Evolutionary conservation across 2,797 vertebrate species (phyloP).

Genomic region (Emys orbicularis): DNA sequence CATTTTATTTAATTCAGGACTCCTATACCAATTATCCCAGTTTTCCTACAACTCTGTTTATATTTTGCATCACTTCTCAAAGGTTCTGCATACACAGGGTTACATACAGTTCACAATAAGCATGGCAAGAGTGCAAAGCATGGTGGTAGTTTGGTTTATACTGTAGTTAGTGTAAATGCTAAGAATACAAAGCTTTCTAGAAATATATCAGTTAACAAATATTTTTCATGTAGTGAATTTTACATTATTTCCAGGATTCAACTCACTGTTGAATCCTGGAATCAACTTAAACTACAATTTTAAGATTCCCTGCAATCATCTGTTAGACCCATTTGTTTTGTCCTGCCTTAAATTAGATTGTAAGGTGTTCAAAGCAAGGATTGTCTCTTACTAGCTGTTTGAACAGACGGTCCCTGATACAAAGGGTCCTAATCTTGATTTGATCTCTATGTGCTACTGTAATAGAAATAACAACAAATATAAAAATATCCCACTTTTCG

Average conservation of each 20-base stretch:
- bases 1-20: neutral
- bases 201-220: neutral
- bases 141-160: neutral
- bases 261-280: neutral
- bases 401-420: neutral
- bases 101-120: neutral
- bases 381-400: neutral
- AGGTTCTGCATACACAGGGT: neutral
- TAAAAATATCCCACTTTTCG: neutral
- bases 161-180: neutral
- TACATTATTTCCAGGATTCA: neutral
- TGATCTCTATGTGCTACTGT: neutral
- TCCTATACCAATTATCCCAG: neutral
- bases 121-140: neutral
- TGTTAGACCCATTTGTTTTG: neutral
- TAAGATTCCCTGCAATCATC: neutral
- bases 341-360: neutral
- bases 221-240: neutral
- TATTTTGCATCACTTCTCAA: neutral
- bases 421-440: accelerated
- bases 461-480: accelerated
- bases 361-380: neutral
- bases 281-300: neutral
- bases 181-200: neutral
- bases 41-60: neutral